Conservation (phyloP, 64 coral and sea anemone species). For the Pocillopora verrucosa region DNA sequence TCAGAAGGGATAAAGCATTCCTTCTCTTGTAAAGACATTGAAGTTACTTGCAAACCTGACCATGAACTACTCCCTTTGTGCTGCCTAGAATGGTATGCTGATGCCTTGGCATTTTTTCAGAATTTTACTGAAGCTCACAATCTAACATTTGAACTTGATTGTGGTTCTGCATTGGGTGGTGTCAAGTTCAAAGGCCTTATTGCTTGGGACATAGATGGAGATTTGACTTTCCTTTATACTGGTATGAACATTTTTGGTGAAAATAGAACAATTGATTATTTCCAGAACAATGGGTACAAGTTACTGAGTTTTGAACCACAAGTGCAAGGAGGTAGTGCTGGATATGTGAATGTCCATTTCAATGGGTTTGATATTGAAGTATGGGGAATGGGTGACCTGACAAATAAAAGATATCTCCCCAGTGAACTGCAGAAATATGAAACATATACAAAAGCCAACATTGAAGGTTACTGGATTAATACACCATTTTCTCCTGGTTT, state of each 20-base stretch:
- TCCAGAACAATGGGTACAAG: conserved; percentile 20
- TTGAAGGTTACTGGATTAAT: conserved; percentile 38
- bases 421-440: conserved; percentile 6
- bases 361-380: conserved; percentile 33
- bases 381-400: conserved; percentile 20
- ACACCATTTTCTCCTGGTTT: conserved; percentile 39
- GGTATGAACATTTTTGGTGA: conserved; percentile 16
- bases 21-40: conserved; percentile 54
- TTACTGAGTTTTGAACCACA: conserved; percentile 1
- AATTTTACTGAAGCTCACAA: conserved; percentile 44
- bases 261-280: conserved; percentile 6
- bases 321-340: neutral
- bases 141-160: conserved; percentile 45
- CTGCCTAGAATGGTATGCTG: conserved; percentile 43
- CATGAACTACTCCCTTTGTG: conserved; percentile 42
- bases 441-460: conserved; percentile 23
- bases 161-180: conserved; percentile 39
- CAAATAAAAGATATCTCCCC: conserved; percentile 19
- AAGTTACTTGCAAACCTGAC: conserved; percentile 1
- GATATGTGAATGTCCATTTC: neutral
- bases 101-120: conserved; percentile 26
- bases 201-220: conserved; percentile 56
- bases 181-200: conserved; percentile 27
- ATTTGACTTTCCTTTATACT: conserved; percentile 9
- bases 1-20: conserved; percentile 33